Evolutionary conservation across 30 jellyfish, hydroid and myxozoan species (phyloP).

Genomic region (Aurelia sp.): DNA sequence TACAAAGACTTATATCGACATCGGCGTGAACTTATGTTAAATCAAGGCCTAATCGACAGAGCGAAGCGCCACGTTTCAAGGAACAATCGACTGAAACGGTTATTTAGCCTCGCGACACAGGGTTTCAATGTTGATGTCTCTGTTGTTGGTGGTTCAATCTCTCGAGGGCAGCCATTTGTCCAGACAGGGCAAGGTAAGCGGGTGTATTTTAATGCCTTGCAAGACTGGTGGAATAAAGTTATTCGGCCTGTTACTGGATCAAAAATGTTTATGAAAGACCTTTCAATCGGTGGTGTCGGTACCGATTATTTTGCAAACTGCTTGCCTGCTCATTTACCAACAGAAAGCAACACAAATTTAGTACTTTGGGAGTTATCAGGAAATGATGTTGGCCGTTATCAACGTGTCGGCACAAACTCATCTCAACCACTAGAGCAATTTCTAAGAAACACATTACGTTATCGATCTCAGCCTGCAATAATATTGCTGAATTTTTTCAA

Average conservation of each 20-base stretch:
- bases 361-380: constrained; percentile 86
- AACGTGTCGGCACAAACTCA: constrained; percentile 5
- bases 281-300: constrained; percentile 81
- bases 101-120: constrained; percentile 54
- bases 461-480: constrained; percentile 75
- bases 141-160: constrained; percentile 76
- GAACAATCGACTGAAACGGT: constrained; percentile 34
- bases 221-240: constrained; percentile 81
- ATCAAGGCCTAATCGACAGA: constrained; percentile 77
- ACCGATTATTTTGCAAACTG: constrained; percentile 77
- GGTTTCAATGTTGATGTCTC: constrained; percentile 68
- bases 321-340: constrained; percentile 72
- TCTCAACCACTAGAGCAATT: constrained; percentile 77
- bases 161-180: constrained; percentile 81
- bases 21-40: constrained; percentile 70
- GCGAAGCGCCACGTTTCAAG: constrained; percentile 52
- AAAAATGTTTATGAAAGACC: constrained; percentile 38
- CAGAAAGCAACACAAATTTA: constrained; percentile 55
- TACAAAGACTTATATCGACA: constrained; percentile 61
- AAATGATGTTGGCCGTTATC: constrained; percentile 64
- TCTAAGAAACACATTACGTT: constrained; percentile 64
- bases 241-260: constrained; percentile 76
- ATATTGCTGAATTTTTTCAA: constrained; percentile 65
- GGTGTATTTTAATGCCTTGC: constrained; percentile 67
- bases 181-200: constrained; percentile 70